Evolutionary conservation across 2,888 invertebrate genomes (phyloP), one percentile per base, ranked within the genome.

Genomic region (Herminia tarsipennalis): DNA sequence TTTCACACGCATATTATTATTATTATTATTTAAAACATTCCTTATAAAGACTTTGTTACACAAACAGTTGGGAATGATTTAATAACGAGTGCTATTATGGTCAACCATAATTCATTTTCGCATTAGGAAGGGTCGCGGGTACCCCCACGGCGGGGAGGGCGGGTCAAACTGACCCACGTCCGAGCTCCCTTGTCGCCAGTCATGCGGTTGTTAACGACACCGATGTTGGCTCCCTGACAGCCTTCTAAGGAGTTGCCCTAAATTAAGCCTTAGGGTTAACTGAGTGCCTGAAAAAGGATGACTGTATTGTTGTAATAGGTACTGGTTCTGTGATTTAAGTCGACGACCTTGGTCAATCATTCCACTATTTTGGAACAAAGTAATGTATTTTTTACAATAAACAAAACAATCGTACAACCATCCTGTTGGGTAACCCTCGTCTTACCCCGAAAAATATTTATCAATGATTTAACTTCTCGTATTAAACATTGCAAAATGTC

Each of bases 21-120:
- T n/a, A n/a, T n/a, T n/a, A n/a, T n/a, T n/a, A n/a, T n/a, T n/a
- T n/a, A n/a, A 18, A 18, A 22, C 14, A 22, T 34, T 33, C 21
- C 32, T 34, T 9, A 37, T 18, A 36, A 29, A 21, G 14, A 29
- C 35, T 29, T 37, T 52, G 44, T 47, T 41, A 45, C 36, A 28
- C 52, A 56, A 62, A 62, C 56, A 52, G 52, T 43, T 25, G 42
- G 42, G 60, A 56, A 75, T 76, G 74, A 79, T 81, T 80, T 80
- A 79, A 78, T 78, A 80, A 79, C 76, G 63, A 69, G 55, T 59
- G 67, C 67, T 74, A 73, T 80, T 76, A 83, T 70, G 68, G 64
- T 53, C 61, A 71, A 70, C 70, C 76, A 78, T 80, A 77, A 78
- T 76, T 81, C 79, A 81, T 81, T 77, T 76, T 78, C 76, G 70